A percentile compares a stretch with the other conserved stretches of the same genome.
phyloP scores from a whole-genome alignment of 1,140 invertebrate species.

The Drosophila setifemur region DNA sequence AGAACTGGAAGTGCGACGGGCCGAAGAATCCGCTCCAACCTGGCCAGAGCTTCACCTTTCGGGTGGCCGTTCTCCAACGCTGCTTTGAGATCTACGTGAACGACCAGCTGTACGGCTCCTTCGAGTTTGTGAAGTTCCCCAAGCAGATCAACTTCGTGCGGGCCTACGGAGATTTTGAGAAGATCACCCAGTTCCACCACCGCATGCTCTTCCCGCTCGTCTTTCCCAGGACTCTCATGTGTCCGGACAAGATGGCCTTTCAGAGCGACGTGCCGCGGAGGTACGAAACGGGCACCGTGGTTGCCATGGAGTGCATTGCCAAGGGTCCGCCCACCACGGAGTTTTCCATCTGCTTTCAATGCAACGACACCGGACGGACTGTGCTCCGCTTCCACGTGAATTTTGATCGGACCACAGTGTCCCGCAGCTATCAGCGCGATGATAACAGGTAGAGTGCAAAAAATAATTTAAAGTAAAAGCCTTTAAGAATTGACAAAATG shows the following conservation, averaged over 20 bases:
- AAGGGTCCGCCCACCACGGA: slow-evolving; percentile 75
- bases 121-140: slow-evolving; percentile 78
- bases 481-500: no score
- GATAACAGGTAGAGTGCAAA: slow-evolving; percentile 65
- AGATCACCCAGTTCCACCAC: slow-evolving; percentile 80
- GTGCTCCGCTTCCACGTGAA: slow-evolving; percentile 75
- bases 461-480: no score
- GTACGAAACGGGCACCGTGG: slow-evolving; percentile 77
- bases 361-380: slow-evolving; percentile 74
- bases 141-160: slow-evolving; percentile 79
- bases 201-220: slow-evolving; percentile 77
- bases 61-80: slow-evolving; percentile 75
- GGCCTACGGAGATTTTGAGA: slow-evolving; percentile 77
- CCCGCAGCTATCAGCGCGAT: slow-evolving; percentile 68
- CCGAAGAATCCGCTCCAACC: slow-evolving; percentile 77
- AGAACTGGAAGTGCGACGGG: slow-evolving; percentile 79
- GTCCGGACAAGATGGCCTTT: slow-evolving; percentile 69
- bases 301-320: slow-evolving; percentile 79
- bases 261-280: slow-evolving; percentile 77
- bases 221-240: slow-evolving; percentile 71
- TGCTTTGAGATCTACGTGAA: slow-evolving; percentile 81
- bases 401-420: slow-evolving; percentile 72
- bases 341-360: slow-evolving; percentile 80
- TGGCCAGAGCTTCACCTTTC: slow-evolving; percentile 76
- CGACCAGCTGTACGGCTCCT: slow-evolving; percentile 75